phyloP scores from a whole-genome alignment of 2,797 vertebrate species.

The Prionace glauca region DNA sequence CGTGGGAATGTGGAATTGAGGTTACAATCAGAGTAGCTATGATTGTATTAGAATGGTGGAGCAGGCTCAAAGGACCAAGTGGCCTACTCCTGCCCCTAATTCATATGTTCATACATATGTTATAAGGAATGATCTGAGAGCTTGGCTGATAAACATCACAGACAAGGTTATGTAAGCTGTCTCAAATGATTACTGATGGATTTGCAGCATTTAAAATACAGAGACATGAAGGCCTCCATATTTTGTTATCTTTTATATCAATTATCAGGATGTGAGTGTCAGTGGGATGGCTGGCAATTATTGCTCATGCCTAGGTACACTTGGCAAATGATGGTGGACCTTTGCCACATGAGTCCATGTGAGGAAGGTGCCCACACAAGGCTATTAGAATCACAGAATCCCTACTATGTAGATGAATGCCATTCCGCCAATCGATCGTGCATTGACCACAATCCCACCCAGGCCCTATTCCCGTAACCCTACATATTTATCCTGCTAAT shows the following conservation, averaged over 20 bases:
- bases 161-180: background rate
- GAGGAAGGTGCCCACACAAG: background rate
- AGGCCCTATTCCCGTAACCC: too few relatives aligned
- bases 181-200: background rate
- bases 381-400: too few relatives aligned
- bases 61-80: too few relatives aligned
- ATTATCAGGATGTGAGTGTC: background rate
- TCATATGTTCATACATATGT: too few relatives aligned
- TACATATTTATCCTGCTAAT: too few relatives aligned
- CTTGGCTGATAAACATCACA: background rate
- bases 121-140: background rate
- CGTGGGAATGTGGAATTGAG: too few relatives aligned
- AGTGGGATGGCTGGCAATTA: background rate
- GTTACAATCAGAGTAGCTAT: too few relatives aligned
- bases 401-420: too few relatives aligned
- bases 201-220: background rate
- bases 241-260: background rate
- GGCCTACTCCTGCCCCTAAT: too few relatives aligned
- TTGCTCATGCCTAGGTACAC: background rate
- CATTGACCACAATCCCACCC: too few relatives aligned
- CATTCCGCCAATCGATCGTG: too few relatives aligned
- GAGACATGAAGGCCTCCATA: background rate
- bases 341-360: background rate
- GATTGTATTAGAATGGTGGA: too few relatives aligned
- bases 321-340: background rate